phyloP scores from a whole-genome alignment of 1,140 invertebrate species.

The Anastrepha ludens region DNA sequence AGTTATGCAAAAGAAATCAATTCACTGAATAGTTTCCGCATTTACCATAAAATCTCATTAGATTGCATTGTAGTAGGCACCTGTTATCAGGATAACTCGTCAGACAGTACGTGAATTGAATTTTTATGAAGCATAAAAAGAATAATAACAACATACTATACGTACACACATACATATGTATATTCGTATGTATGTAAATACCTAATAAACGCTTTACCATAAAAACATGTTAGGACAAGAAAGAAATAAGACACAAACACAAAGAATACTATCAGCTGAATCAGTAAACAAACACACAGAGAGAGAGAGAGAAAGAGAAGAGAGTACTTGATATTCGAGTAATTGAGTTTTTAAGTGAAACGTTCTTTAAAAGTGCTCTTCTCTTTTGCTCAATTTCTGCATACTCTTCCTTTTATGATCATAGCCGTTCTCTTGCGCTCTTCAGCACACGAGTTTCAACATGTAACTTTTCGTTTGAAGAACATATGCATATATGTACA shows the following conservation, averaged over 20 bases:
- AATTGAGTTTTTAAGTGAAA: neutral
- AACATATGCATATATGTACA: too few species aligned
- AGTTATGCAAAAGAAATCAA: neutral
- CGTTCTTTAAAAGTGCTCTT: neutral
- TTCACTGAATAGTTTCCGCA: constrained; percentile 20
- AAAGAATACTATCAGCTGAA: neutral
- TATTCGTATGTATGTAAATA: neutral
- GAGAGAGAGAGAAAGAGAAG: neutral
- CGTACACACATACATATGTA: neutral
- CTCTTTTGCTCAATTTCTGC: neutral
- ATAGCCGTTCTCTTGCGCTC: neutral
- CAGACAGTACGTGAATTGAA: neutral
- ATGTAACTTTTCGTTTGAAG: too few species aligned
- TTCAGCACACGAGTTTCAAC: neutral
- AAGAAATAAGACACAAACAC: neutral
- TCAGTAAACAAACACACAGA: neutral
- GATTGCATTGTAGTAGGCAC: constrained; percentile 28
- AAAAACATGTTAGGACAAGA: neutral
- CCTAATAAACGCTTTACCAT: too few species aligned
- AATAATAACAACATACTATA: neutral
- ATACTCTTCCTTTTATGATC: neutral
- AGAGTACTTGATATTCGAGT: neutral
- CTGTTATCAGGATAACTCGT: constrained; percentile 31
- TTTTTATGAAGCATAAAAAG: constrained; percentile 3
- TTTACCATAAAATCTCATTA: constrained; percentile 47